Percentiles rank a stretch among this genome's conserved stretches.
phyloP scores from a whole-genome alignment of 1,140 invertebrate genomes.

The Copidosoma floridanum region DNA sequence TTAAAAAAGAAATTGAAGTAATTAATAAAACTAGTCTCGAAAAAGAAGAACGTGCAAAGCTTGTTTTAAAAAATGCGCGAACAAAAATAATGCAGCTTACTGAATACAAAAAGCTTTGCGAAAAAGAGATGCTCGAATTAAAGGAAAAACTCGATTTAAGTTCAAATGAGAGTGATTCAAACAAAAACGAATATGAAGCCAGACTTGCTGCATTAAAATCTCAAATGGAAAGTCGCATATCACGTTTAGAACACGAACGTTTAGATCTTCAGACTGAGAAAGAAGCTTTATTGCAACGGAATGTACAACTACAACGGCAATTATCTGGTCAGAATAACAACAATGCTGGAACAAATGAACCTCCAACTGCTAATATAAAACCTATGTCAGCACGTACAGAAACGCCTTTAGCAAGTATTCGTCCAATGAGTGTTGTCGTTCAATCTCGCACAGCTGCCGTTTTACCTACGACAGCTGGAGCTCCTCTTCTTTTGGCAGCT shows the following conservation, averaged over 20 bases:
- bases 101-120: constrained; percentile 64
- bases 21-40: constrained; percentile 65
- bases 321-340: constrained; percentile 68
- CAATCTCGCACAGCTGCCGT: constrained; percentile 74
- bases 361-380: constrained; percentile 90
- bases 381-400: constrained; percentile 83
- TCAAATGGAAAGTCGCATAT: constrained; percentile 71
- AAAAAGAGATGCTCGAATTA: constrained; percentile 62
- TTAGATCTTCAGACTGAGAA: constrained; percentile 66
- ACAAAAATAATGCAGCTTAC: constrained; percentile 69
- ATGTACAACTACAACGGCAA: constrained; percentile 76
- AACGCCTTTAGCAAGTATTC: constrained; percentile 85
- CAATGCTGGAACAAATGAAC: constrained; percentile 64
- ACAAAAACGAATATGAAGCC: constrained; percentile 59
- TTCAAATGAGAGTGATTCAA: constrained; percentile 31
- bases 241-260: constrained; percentile 74
- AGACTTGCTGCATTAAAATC: constrained; percentile 65
- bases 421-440: constrained; percentile 82
- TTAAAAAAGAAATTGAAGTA: constrained; percentile 70
- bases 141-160: constrained; percentile 59
- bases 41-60: constrained; percentile 72
- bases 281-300: constrained; percentile 70
- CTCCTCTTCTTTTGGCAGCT: constrained; percentile 63
- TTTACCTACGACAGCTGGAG: constrained; percentile 66
- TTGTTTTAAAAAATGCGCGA: constrained; percentile 70